A percentile compares a stretch with the other conserved stretches of the same genome.
phyloP scores from a whole-genome alignment of 2,797 vertebrate species.

The Eospalax fontanierii region DNA sequence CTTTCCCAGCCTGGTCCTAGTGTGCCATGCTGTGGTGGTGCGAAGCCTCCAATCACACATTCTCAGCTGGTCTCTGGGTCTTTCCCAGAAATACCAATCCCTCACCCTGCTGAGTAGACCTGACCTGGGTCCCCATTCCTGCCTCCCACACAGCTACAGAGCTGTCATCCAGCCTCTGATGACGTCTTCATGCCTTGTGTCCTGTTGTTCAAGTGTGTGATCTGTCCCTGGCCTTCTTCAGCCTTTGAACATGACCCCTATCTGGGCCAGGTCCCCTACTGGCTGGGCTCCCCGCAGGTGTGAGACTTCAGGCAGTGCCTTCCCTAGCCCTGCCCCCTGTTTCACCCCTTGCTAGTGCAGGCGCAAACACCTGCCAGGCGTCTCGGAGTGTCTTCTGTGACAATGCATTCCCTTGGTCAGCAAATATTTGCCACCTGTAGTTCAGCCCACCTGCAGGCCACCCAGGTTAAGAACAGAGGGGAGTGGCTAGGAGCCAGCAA shows the following conservation, averaged over 20 bases:
- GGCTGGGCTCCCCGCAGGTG: slow-evolving; percentile 59
- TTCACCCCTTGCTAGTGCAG: slow-evolving; percentile 43
- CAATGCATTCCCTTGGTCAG: slow-evolving; percentile 69
- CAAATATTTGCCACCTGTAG: slow-evolving; percentile 77
- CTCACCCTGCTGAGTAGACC: not conserved
- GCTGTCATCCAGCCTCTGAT: not conserved
- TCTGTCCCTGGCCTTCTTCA: not conserved
- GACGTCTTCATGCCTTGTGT: not conserved
- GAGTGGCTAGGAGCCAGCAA: not conserved
- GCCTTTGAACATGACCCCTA: slow-evolving; percentile 72
- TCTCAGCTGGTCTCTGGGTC: not conserved
- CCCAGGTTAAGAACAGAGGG: slow-evolving; percentile 53
- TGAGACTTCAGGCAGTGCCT: slow-evolving; percentile 30
- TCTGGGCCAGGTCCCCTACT: not conserved
- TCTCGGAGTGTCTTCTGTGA: slow-evolving; percentile 69
- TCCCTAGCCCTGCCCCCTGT: slow-evolving; percentile 49
- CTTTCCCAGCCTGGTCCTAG: not conserved
- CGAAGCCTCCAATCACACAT: too few species aligned
- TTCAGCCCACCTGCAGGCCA: slow-evolving; percentile 73
- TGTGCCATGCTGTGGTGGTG: accelerated
- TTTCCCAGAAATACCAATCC: not conserved
- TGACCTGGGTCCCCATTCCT: not conserved
- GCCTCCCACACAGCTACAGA: not conserved
- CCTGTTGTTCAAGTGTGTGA: not conserved
- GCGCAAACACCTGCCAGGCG: slow-evolving; percentile 67